phyloP scores from a whole-genome alignment of 2,113 vertebrate genomes.

The Pogona vitticeps region DNA sequence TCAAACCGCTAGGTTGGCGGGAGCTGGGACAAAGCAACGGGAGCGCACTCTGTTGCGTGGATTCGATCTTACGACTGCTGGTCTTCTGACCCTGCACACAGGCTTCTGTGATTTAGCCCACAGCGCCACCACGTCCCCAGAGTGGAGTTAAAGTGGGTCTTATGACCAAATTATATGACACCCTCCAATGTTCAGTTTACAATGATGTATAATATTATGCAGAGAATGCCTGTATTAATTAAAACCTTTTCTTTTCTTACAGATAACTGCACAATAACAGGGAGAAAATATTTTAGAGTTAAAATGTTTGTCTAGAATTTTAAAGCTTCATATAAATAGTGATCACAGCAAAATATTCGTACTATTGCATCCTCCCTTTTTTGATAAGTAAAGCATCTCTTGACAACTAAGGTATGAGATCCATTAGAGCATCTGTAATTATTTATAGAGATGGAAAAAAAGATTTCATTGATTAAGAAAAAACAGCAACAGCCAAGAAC shows the following conservation, averaged over 20 bases:
- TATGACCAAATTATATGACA: neutral
- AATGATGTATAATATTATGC: neutral
- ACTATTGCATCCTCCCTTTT: constrained; percentile 13
- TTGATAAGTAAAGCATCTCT: constrained; percentile 27
- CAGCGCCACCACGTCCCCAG: no score
- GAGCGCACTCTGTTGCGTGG: no score
- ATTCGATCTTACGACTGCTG: no score
- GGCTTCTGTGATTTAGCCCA: no score
- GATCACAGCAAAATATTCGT: neutral
- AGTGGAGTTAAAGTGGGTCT: no score
- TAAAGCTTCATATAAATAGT: neutral
- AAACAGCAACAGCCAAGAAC: neutral
- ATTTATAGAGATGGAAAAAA: constrained; percentile 60
- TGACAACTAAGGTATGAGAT: constrained; percentile 65
- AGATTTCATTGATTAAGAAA: neutral
- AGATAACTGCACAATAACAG: neutral
- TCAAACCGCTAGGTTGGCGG: no score
- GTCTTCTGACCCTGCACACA: no score
- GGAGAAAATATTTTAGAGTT: neutral
- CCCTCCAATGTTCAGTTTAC: neutral
- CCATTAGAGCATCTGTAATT: constrained; percentile 70
- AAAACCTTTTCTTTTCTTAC: neutral
- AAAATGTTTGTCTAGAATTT: neutral
- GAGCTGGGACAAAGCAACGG: no score
- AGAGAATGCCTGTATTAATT: neutral